A percentile compares a stretch with the other conserved stretches of the same genome.
Conservation (phyloP, 2,888 invertebrate genomes). For the Melieria picta region DNA sequence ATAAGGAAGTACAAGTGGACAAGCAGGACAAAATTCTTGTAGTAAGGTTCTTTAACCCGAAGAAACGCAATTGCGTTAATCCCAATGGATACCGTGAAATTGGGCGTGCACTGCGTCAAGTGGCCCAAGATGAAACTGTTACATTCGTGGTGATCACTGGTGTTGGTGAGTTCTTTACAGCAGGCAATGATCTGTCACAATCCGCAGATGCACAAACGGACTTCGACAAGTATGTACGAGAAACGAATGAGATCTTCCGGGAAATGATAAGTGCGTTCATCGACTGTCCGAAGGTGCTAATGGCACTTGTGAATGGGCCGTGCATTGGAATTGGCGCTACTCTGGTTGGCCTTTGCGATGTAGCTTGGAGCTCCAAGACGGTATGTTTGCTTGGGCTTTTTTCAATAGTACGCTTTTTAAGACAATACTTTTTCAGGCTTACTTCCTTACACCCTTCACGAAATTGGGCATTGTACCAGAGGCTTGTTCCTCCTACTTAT, state of each 20-base stretch:
- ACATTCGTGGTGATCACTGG: conserved; percentile 78
- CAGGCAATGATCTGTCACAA: conserved; percentile 52
- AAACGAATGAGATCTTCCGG: conserved; percentile 63
- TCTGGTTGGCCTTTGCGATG: conserved; percentile 84
- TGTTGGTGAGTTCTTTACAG: conserved; percentile 57
- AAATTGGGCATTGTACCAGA: conserved; percentile 87
- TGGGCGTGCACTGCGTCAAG: conserved; percentile 73
- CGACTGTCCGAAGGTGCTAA: conserved; percentile 86
- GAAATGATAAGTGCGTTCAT: conserved; percentile 81
- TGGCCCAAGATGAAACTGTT: conserved; percentile 74
- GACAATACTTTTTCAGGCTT: conserved; percentile 71
- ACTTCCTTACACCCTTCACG: conserved; percentile 89
- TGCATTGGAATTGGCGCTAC: conserved; percentile 87
- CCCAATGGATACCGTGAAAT: conserved; percentile 75
- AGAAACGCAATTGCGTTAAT: conserved; percentile 83
- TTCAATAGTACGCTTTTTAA: no score
- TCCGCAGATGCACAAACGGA: conserved; percentile 37
- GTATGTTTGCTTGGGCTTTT: conserved; percentile 65
- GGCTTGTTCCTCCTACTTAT: conserved; percentile 87
- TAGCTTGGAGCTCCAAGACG: conserved; percentile 86
- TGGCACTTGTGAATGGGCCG: conserved; percentile 93
- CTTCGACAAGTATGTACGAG: conserved; percentile 55
- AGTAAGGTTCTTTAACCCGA: conserved; percentile 79
- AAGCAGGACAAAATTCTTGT: conserved; percentile 69
- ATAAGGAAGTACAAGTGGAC: conserved; percentile 52